Evolutionary conservation across 2,888 invertebrate genomes (phyloP).

Genomic region (Hanleya hanleyi): DNA sequence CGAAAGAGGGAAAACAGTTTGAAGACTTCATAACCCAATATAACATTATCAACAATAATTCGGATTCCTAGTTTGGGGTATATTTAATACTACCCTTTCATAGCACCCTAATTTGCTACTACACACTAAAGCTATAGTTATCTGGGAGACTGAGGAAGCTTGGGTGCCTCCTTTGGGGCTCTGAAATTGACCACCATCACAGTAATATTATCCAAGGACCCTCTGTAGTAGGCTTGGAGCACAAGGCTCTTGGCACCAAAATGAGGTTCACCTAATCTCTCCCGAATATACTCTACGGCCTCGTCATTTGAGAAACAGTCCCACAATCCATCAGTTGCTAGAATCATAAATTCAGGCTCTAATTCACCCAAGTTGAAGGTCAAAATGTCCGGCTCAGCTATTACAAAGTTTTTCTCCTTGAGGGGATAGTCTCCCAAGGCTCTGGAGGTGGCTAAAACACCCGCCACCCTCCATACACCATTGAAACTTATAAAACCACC

Average conservation of each 20-base stretch:
- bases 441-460: slow-evolving; percentile 93
- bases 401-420: slow-evolving; percentile 93
- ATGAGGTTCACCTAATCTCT: slow-evolving; percentile 87
- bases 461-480: slow-evolving; percentile 97
- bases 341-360: slow-evolving; percentile 88
- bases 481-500: slow-evolving; percentile 96
- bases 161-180: background rate
- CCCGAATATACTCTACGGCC: slow-evolving; percentile 90
- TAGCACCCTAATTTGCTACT: no score
- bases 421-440: slow-evolving; percentile 95
- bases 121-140: no score
- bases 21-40: no score
- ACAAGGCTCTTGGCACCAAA: slow-evolving; percentile 94
- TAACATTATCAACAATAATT: no score
- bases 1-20: no score
- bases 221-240: slow-evolving; percentile 91
- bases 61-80: no score
- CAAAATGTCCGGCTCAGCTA: slow-evolving; percentile 95
- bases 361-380: slow-evolving; percentile 91
- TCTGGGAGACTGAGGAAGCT: background rate
- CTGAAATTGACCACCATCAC: slow-evolving; percentile 89
- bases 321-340: slow-evolving; percentile 98
- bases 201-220: slow-evolving; percentile 96
- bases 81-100: no score
- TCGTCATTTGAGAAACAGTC: slow-evolving; percentile 97